Evolutionary conservation across 2,797 vertebrate species (phyloP).

Genomic region (Trachurus trachurus): DNA sequence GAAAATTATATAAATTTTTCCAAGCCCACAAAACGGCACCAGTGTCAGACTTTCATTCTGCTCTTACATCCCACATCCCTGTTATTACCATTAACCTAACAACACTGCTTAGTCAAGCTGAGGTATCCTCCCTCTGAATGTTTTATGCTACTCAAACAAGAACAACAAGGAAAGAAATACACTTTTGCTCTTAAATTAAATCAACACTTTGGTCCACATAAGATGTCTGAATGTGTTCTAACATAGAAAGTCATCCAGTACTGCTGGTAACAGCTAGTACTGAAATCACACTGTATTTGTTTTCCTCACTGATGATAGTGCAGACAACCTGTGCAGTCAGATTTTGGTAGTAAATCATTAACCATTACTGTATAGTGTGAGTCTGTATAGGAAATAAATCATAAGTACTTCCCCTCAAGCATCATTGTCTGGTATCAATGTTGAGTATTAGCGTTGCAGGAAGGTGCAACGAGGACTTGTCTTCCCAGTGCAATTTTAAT

Average conservation of each 20-base stretch:
- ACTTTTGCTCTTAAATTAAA: not conserved
- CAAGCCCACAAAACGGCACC: not conserved
- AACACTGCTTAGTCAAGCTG: not conserved
- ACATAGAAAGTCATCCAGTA: not conserved
- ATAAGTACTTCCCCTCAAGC: not conserved
- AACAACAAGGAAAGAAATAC: not conserved
- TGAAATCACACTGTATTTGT: constrained; percentile 1
- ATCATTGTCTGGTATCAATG: not conserved
- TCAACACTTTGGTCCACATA: constrained; percentile 3
- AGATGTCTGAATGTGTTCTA: not conserved
- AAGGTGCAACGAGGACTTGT: constrained; percentile 4
- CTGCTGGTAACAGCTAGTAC: not conserved
- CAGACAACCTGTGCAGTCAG: not conserved
- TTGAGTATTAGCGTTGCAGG: not conserved
- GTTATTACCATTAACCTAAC: constrained; percentile 2
- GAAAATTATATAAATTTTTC: constrained; percentile 12
- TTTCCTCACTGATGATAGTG: not conserved
- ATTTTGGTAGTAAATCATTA: not conserved
- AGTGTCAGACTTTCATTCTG: not conserved
- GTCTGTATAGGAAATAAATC: not conserved
- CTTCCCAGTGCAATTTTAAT: constrained; percentile 26
- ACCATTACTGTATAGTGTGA: not conserved
- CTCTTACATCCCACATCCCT: constrained; percentile 3
- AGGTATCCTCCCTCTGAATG: not conserved
- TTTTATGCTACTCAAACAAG: not conserved